Conservation (phyloP, 2,797 vertebrate species). For the Anguilla megastoma region DNA sequence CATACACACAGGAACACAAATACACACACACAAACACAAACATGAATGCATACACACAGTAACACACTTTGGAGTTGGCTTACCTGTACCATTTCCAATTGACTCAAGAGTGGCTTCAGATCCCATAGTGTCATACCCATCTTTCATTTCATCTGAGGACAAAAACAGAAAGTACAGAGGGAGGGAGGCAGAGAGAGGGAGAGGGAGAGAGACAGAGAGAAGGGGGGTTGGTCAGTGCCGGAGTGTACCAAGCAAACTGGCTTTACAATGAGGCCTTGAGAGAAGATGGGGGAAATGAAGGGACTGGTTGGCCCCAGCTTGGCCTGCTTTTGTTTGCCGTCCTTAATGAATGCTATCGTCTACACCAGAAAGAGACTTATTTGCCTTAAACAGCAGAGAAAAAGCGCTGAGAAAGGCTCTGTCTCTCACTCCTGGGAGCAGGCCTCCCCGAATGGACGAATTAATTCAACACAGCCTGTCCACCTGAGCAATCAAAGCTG, state of each 20-base stretch:
- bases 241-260: conserved; percentile 60
- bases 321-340: conserved; percentile 72
- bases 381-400: conserved; percentile 84
- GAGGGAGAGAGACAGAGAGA: conserved; percentile 54
- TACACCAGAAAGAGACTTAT: conserved; percentile 78
- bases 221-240: conserved; percentile 46
- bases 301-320: conserved; percentile 57
- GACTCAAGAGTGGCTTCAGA: conserved; percentile 85
- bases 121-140: conserved; percentile 94
- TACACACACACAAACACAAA: conserved; percentile 34
- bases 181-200: conserved; percentile 50
- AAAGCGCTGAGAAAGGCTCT: conserved; percentile 69
- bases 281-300: conserved; percentile 59
- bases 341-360: conserved; percentile 79
- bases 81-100: conserved; percentile 94
- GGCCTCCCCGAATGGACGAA: conserved; percentile 60
- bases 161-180: conserved; percentile 52
- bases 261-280: conserved; percentile 59
- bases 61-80: conserved; percentile 58
- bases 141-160: conserved; percentile 94
- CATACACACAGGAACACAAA: conserved; percentile 6
- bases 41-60: conserved; percentile 16
- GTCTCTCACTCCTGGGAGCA: conserved; percentile 43
- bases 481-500: conserved; percentile 72
- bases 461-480: conserved; percentile 65